Conservation (phyloP, 2,888 invertebrate species). For the Ophioninae sp. region DNA sequence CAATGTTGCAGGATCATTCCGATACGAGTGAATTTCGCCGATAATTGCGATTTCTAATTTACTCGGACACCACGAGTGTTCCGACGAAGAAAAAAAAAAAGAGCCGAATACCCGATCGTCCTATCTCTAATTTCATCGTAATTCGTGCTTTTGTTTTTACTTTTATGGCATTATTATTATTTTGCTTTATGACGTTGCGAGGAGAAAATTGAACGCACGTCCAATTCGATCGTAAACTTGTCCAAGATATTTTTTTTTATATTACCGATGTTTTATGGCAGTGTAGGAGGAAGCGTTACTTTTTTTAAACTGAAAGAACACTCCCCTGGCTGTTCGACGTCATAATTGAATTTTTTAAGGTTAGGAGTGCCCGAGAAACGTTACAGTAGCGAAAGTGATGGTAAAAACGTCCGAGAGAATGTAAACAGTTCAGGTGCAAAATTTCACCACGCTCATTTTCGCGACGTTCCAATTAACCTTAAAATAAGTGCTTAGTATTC, state of each 20-base stretch:
- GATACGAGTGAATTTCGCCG: background rate
- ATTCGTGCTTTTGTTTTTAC: background rate
- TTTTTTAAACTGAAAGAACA: background rate
- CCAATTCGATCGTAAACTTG: background rate
- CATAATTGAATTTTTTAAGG: too few relatives aligned
- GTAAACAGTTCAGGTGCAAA: too few relatives aligned
- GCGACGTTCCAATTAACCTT: too few relatives aligned
- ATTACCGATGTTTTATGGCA: background rate
- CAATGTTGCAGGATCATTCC: conserved; percentile 8
- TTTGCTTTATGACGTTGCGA: too few relatives aligned
- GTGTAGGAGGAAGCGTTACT: background rate
- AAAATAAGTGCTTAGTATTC: too few relatives aligned
- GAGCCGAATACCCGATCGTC: background rate
- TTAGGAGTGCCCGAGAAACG: too few relatives aligned
- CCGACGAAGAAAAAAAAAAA: conserved; percentile 3
- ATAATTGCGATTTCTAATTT: background rate
- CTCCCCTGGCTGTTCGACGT: too few relatives aligned
- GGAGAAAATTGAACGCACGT: conserved; percentile 1
- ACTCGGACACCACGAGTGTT: background rate
- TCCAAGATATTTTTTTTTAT: background rate
- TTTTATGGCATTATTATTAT: background rate
- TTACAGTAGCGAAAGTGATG: too few relatives aligned
- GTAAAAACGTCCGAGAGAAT: too few relatives aligned
- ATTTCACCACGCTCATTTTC: too few relatives aligned
- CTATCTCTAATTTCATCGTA: conserved; percentile 1